phyloP scores from a whole-genome alignment of 2,888 invertebrate genomes.

The Orthonevra nobilis region DNA sequence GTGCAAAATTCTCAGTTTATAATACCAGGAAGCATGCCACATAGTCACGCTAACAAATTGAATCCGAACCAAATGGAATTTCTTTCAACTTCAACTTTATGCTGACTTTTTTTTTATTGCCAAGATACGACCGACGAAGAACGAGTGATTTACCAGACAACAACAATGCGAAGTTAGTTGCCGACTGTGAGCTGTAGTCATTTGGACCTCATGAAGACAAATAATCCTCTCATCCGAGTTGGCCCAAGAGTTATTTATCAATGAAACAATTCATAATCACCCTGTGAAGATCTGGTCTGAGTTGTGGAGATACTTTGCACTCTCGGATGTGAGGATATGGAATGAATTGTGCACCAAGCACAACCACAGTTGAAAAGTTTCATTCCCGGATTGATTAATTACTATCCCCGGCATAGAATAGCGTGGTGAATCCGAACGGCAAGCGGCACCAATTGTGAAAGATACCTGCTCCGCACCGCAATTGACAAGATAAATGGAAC shows the following conservation, averaged over 20 bases:
- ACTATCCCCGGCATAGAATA: conserved; percentile 31
- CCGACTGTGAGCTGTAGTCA: conserved; percentile 33
- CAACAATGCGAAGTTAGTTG: no score
- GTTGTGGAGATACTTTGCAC: conserved; percentile 6
- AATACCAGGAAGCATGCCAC: conserved; percentile 70
- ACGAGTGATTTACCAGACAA: no score
- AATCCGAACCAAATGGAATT: conserved; percentile 67
- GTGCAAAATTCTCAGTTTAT: conserved; percentile 69
- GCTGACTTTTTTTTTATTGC: conserved; percentile 16
- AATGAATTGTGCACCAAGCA: conserved; percentile 33
- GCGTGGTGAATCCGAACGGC: conserved; percentile 19
- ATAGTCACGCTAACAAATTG: conserved; percentile 71
- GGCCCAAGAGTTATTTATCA: conserved; percentile 67
- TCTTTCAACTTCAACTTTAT: conserved; percentile 48
- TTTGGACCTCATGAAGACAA: conserved; percentile 66
- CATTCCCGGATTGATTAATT: conserved; percentile 65
- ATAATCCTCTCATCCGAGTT: conserved; percentile 57
- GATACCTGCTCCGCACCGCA: no score
- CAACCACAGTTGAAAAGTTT: conserved; percentile 47
- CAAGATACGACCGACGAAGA: no score
- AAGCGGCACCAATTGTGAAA: conserved; percentile 35
- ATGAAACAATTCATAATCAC: conserved; percentile 69
- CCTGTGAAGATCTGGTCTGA: conserved; percentile 55
- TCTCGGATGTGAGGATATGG: conserved; percentile 37
- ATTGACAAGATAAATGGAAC: no score